Percentiles rank a stretch among this genome's conserved stretches.
phyloP scores from a whole-genome alignment of 1,140 invertebrate species.

The Diachasma alloeum region DNA sequence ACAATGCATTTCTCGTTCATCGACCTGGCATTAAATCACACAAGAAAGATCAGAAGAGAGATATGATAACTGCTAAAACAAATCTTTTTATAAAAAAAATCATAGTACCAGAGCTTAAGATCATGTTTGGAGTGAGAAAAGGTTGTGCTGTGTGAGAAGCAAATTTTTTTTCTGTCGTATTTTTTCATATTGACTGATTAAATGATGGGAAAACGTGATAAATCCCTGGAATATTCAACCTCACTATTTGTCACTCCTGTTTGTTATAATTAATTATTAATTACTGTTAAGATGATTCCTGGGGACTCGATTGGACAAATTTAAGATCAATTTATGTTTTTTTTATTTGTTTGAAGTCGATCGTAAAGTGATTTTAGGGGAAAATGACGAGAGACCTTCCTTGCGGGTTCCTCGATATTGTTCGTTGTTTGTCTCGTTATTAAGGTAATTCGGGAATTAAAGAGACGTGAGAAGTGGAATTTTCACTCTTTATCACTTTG shows the following conservation, averaged over 20 bases:
- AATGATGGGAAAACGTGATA: not conserved
- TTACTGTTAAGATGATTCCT: not conserved
- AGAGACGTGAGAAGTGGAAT: no score
- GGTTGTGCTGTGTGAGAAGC: conserved; percentile 78
- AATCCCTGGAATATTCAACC: not conserved
- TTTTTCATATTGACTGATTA: conserved; percentile 3
- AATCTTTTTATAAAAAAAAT: conserved; percentile 82
- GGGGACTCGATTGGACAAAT: not conserved
- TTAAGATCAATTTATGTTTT: not conserved
- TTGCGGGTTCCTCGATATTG: not conserved
- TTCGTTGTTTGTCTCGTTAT: no score
- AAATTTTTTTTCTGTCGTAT: not conserved
- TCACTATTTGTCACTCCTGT: not conserved
- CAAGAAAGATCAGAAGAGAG: conserved; percentile 78
- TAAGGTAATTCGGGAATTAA: no score
- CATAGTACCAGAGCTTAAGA: conserved; percentile 84
- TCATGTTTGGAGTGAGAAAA: conserved; percentile 80
- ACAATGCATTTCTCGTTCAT: conserved; percentile 89
- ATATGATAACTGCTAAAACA: conserved; percentile 79
- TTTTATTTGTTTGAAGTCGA: not conserved
- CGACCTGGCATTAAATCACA: conserved; percentile 86
- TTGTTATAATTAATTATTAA: not conserved
- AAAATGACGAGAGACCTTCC: not conserved
- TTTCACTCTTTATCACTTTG: no score
- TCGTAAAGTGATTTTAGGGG: not conserved